Conservation (phyloP, 1,140 invertebrate genomes). For the Micrasema minimum region DNA sequence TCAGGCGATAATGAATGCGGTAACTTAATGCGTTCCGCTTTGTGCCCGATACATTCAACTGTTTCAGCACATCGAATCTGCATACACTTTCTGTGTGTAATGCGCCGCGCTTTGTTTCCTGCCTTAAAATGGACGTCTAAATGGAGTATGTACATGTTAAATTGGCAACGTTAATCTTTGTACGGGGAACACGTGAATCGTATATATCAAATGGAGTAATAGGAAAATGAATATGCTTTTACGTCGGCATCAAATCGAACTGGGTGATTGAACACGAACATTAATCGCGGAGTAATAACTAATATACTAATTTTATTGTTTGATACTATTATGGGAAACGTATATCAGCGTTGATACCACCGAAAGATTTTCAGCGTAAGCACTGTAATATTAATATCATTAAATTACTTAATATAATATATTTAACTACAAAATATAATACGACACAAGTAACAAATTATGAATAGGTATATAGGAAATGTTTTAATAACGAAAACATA, state of each 20-base stretch:
- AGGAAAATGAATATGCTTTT: constrained; percentile 36
- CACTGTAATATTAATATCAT: too few relatives aligned
- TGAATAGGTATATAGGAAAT: too few relatives aligned
- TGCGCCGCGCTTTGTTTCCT: constrained; percentile 19
- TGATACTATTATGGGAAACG: background rate
- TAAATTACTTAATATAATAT: too few relatives aligned
- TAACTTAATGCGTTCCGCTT: constrained; percentile 12
- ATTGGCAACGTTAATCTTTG: constrained; percentile 36
- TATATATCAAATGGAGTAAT: constrained; percentile 31
- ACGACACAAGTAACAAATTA: too few relatives aligned
- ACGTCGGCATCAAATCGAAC: constrained; percentile 31
- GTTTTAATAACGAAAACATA: too few relatives aligned
- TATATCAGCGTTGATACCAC: too few relatives aligned
- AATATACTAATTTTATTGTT: constrained; percentile 18
- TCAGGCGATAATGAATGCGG: constrained; percentile 18
- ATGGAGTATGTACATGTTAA: constrained; percentile 32
- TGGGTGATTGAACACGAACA: constrained; percentile 33
- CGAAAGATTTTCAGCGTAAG: too few relatives aligned
- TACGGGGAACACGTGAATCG: constrained; percentile 32
- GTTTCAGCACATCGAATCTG: constrained; percentile 13
- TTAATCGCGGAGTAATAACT: constrained; percentile 16
- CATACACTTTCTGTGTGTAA: background rate
- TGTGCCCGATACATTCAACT: constrained; percentile 2
- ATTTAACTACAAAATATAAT: too few relatives aligned
- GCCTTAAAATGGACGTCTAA: constrained; percentile 35